Conservation (phyloP, 2,888 invertebrate genomes). For the Pyrocoelia pectoralis region DNA sequence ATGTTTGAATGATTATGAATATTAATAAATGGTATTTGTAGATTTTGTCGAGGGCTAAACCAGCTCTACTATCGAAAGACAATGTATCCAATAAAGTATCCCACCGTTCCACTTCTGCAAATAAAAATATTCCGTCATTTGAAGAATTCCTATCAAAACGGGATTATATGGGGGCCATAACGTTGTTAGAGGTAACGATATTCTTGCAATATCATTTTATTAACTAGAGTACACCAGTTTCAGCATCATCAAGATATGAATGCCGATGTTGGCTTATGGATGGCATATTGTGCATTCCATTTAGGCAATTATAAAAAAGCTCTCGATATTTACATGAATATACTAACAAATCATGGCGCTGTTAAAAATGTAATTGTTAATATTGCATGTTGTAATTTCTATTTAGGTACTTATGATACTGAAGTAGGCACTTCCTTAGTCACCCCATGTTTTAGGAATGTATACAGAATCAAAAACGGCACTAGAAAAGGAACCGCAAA, state of each 20-base stretch:
- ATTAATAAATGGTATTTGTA: slow-evolving; percentile 53
- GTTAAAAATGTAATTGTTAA: slow-evolving; percentile 76
- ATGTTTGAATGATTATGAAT: not conserved
- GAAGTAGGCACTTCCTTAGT: not conserved
- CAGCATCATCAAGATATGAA: slow-evolving; percentile 63
- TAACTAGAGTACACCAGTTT: slow-evolving; percentile 58
- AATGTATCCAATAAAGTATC: slow-evolving; percentile 51
- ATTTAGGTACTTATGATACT: slow-evolving; percentile 79
- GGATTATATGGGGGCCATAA: slow-evolving; percentile 95
- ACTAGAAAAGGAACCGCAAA: slow-evolving; percentile 67
- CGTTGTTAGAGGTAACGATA: slow-evolving; percentile 83
- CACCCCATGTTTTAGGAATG: slow-evolving; percentile 63
- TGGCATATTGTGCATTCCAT: slow-evolving; percentile 95
- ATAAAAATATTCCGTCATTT: slow-evolving; percentile 75
- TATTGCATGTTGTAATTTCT: slow-evolving; percentile 94
- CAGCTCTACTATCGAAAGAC: slow-evolving; percentile 66
- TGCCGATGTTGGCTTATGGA: slow-evolving; percentile 79
- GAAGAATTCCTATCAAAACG: slow-evolving; percentile 89
- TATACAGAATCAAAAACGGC: slow-evolving; percentile 75
- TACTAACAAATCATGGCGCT: slow-evolving; percentile 64
- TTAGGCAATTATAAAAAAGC: slow-evolving; percentile 91
- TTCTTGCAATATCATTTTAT: no score
- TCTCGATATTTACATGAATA: slow-evolving; percentile 72
- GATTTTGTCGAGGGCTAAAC: slow-evolving; percentile 86
- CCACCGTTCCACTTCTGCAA: slow-evolving; percentile 34